Conservation (phyloP, 37 sponge, comb jelly and placozoan species). For the Dysidea cf. avara region DNA sequence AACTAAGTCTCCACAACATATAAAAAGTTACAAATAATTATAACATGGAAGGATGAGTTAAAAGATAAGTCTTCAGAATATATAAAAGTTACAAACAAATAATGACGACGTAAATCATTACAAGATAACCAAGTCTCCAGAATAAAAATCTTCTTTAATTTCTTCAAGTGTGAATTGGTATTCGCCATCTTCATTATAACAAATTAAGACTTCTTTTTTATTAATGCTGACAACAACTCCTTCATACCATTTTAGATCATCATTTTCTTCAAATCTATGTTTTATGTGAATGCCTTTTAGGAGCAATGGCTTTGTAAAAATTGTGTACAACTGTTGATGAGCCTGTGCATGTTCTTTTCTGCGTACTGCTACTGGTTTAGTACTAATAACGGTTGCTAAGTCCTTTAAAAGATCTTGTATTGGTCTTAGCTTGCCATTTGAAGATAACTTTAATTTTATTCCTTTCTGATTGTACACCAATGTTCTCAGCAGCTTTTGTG, state of each 20-base stretch:
- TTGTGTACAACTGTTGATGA: background rate
- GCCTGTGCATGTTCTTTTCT: too few relatives aligned
- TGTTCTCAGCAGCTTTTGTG: conserved; percentile 8
- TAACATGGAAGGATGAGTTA: too few relatives aligned
- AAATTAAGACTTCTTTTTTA: background rate
- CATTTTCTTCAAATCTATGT: conserved; percentile 17
- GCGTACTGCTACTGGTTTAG: too few relatives aligned
- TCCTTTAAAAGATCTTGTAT: too few relatives aligned
- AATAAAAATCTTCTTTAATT: conserved; percentile 15
- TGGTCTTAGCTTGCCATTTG: too few relatives aligned
- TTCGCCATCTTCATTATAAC: background rate
- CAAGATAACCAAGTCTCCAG: conserved; percentile 8
- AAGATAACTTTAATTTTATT: background rate
- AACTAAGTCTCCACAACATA: too few relatives aligned
- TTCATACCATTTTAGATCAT: conserved; percentile 12
- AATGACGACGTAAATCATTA: too few relatives aligned
- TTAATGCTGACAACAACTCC: background rate
- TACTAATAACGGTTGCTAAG: too few relatives aligned
- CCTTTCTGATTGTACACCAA: background rate
- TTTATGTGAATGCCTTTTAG: conserved; percentile 7
- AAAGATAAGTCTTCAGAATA: too few relatives aligned
- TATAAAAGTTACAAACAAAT: too few relatives aligned
- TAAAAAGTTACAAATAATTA: too few relatives aligned
- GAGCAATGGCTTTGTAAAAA: conserved; percentile 15
- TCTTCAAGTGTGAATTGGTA: conserved; percentile 14